Evolutionary conservation across 2,113 vertebrate genomes (phyloP).

Genomic region (Daboia siamensis): DNA sequence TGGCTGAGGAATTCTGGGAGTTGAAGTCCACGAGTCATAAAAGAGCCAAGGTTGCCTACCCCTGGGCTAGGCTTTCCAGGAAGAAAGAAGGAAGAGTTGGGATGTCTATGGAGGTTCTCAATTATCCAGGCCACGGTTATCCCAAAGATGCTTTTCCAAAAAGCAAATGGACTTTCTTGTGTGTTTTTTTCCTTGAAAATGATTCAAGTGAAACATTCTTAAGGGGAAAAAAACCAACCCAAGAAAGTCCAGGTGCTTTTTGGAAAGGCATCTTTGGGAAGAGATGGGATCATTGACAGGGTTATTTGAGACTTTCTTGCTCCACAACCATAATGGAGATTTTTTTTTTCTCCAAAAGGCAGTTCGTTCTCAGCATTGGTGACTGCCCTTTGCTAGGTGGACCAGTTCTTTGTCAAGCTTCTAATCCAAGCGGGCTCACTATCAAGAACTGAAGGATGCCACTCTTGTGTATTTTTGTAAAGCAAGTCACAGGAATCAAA

Average conservation of each 20-base stretch:
- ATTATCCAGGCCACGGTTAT: not conserved
- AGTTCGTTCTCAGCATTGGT: not conserved
- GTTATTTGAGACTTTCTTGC: not conserved
- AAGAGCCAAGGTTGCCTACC: no score
- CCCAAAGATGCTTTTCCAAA: not conserved
- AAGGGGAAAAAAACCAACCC: not conserved
- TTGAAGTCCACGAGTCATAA: no score
- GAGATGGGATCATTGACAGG: not conserved
- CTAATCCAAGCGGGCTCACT: not conserved
- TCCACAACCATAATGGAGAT: not conserved
- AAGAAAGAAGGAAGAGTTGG: not conserved
- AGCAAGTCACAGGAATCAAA: not conserved
- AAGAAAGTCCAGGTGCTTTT: not conserved
- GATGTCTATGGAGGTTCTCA: not conserved
- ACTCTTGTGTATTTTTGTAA: not conserved
- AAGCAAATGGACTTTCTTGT: not conserved
- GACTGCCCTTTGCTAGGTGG: not conserved
- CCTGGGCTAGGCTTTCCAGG: not conserved
- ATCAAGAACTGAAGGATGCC: no score
- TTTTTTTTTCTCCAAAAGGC: not conserved
- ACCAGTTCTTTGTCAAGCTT: not conserved
- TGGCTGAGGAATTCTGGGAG: no score
- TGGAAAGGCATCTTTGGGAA: not conserved
- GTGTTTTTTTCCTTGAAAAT: no score
- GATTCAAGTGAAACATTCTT: not conserved